Evolutionary conservation across 1,140 invertebrate species (phyloP).

Genomic region (Portunus trituberculatus): DNA sequence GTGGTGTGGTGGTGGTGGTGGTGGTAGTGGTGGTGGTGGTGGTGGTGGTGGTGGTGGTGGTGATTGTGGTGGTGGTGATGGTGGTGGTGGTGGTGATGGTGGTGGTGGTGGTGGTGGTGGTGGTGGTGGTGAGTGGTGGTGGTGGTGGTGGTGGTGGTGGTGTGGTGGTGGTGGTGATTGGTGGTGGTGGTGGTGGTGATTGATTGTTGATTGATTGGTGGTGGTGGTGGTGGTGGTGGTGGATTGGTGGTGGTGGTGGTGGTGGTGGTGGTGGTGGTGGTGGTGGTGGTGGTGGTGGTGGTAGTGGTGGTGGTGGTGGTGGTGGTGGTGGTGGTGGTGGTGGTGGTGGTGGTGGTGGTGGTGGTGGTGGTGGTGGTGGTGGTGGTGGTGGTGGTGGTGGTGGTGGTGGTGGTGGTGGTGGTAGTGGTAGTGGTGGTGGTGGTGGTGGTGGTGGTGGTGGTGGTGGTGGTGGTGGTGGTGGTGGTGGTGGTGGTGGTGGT

Average conservation of each 20-base stretch:
- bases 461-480: no score
- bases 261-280: no score
- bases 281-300: conserved; percentile 33
- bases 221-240: no score
- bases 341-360: not conserved
- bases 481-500: not conserved
- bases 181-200: no score
- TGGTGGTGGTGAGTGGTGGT: not conserved
- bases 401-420: not conserved
- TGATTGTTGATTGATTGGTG: no score
- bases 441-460: no score
- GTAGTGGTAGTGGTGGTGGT: not conserved
- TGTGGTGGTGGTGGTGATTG: no score
- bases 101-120: not conserved
- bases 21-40: not conserved
- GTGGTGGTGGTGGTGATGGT: not conserved
- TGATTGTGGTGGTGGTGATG: no score
- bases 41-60: not conserved
- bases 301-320: not conserved
- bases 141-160: no score
- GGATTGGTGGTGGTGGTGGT: no score
- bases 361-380: no score
- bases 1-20: no score
- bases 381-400: conserved; percentile 35
- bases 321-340: not conserved